Percentiles rank a stretch among this genome's conserved stretches.
Conservation (phyloP, 2,113 vertebrate genomes). For the Odontophorus gujanensis region DNA sequence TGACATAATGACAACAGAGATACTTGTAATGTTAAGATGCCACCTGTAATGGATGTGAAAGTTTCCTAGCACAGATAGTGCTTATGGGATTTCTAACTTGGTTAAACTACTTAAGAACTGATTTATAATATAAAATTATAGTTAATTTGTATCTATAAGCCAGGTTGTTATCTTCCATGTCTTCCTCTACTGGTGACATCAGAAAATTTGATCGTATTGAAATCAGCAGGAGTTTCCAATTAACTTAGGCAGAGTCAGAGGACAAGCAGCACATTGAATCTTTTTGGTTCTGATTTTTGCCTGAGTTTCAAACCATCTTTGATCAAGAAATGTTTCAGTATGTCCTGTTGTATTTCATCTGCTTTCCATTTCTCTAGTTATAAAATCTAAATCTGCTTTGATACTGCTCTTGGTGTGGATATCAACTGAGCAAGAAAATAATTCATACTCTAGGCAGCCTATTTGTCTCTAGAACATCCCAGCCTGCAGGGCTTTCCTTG, state of each 20-base stretch:
- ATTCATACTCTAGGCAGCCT: not conserved
- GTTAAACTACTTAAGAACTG: not conserved
- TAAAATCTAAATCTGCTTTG: not conserved
- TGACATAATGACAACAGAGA: not conserved
- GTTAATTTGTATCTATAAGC: not conserved
- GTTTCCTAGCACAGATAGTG: not conserved
- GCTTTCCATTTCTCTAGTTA: conserved; percentile 10
- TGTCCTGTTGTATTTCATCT: not conserved
- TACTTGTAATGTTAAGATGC: not conserved
- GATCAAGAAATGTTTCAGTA: not conserved
- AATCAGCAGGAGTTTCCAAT: conserved; percentile 28
- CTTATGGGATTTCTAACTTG: not conserved
- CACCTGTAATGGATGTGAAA: not conserved
- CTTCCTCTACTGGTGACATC: not conserved
- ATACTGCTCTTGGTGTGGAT: not conserved
- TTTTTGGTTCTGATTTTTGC: conserved; percentile 5
- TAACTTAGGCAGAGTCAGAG: not conserved
- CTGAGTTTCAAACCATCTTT: not conserved
- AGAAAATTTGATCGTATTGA: not conserved
- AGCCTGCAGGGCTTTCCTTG: conserved; percentile 10
- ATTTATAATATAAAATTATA: conserved; percentile 2
- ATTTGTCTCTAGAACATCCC: not conserved
- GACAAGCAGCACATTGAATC: not conserved
- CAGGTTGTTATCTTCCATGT: not conserved
- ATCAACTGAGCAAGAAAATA: not conserved